Conservation (phyloP, 2,113 vertebrate species). For the Aplodontia rufa region DNA sequence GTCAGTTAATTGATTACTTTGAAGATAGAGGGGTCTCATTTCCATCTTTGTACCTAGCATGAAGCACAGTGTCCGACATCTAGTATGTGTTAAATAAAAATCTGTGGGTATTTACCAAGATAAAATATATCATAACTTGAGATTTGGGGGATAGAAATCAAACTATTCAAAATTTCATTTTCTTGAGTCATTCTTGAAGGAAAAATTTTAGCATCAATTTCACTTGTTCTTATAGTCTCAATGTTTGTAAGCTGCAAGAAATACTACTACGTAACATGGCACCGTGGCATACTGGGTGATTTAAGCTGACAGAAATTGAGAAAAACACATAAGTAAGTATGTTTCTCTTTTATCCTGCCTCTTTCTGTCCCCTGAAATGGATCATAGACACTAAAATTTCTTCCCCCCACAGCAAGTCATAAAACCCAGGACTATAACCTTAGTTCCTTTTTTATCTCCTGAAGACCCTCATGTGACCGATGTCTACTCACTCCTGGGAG, state of each 20-base stretch:
- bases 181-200: neutral
- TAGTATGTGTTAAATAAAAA: neutral
- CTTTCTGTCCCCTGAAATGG: neutral
- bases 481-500: neutral
- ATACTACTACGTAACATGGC: rapidly evolving
- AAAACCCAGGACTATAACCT: neutral
- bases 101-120: neutral
- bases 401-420: neutral
- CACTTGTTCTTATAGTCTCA: neutral
- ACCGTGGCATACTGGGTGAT: neutral
- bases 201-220: neutral
- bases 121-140: neutral
- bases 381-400: neutral
- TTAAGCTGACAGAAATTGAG: neutral
- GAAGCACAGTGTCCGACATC: neutral
- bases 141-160: neutral
- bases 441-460: too few relatives aligned
- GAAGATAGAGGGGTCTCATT: neutral
- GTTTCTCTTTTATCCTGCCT: neutral
- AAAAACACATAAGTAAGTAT: neutral
- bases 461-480: neutral
- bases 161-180: neutral
- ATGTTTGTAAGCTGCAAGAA: neutral
- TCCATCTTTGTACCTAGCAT: neutral
- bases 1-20: neutral